A percentile compares a stretch with the other conserved stretches of the same genome.
These are phyloP conservation scores for Schizopygopsis pylzovi DNA, from an alignment of 2,797 vertebrate genomes.

Conservation along the genomic window DNA sequence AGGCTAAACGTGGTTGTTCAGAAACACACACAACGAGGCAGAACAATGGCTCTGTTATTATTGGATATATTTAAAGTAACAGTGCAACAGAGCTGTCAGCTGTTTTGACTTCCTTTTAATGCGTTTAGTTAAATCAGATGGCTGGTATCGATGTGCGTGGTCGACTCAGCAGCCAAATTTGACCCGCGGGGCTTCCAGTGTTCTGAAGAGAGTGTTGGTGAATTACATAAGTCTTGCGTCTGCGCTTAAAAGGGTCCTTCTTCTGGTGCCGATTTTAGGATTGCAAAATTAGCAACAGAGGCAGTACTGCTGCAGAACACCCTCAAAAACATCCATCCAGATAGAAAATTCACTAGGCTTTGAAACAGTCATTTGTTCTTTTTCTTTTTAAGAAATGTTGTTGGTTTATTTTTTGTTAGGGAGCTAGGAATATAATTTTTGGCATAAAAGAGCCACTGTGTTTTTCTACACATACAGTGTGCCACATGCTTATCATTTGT, in stretches of 20 bases:
- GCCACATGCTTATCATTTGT: not conserved
- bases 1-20: slow-evolving; percentile 8
- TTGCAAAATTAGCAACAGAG: slow-evolving; percentile 5
- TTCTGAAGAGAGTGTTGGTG: slow-evolving; percentile 42
- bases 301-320: slow-evolving; percentile 1
- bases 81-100: slow-evolving; percentile 29
- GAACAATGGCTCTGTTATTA: slow-evolving; percentile 21
- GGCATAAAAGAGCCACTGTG: not conserved
- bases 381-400: not conserved
- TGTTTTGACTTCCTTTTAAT: slow-evolving; percentile 57
- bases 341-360: not conserved
- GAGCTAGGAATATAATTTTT: not conserved
- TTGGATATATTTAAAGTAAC: slow-evolving; percentile 42
- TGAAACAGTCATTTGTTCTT: not conserved
- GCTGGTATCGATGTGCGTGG: slow-evolving; percentile 52
- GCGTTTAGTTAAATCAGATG: slow-evolving; percentile 48
- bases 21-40: not conserved
- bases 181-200: slow-evolving; percentile 36
- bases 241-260: slow-evolving; percentile 39
- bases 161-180: slow-evolving; percentile 54
- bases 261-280: slow-evolving; percentile 38
- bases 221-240: slow-evolving; percentile 55
- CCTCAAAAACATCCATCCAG: not conserved
- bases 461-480: not conserved
- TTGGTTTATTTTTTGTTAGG: not conserved